Evolutionary conservation across 1,140 invertebrate genomes (phyloP).

Genomic region (Apolygus lucorum): DNA sequence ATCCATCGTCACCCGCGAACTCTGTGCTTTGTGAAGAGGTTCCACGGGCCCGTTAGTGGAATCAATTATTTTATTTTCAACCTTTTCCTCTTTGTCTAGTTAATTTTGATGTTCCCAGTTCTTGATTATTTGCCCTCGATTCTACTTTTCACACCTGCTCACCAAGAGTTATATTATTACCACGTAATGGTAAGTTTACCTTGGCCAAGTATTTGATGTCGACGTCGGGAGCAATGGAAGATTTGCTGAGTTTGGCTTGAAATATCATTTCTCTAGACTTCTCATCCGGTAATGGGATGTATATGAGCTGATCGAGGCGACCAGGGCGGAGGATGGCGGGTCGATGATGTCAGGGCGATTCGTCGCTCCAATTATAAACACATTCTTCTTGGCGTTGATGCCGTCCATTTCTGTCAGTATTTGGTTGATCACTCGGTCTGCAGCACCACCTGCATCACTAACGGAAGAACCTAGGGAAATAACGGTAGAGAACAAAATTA

Average conservation of each 20-base stretch:
- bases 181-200: no score
- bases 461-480: conserved; percentile 56
- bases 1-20: no score
- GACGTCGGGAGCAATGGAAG: conserved; percentile 89
- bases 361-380: conserved; percentile 98
- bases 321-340: conserved; percentile 97
- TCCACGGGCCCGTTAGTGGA: no score
- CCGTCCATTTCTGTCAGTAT: conserved; percentile 99
- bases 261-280: conserved; percentile 92
- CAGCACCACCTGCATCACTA: conserved; percentile 94
- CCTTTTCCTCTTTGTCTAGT: background rate
- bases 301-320: conserved; percentile 96
- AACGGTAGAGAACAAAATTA: no score
- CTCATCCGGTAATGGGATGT: no score
- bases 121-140: no score
- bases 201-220: conserved; percentile 80
- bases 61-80: conserved; percentile 2
- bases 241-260: conserved; percentile 90
- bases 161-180: no score
- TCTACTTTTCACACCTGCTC: no score
- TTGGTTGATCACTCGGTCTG: conserved; percentile 99
- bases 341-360: conserved; percentile 56
- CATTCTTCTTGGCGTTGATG: no score
- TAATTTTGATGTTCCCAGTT: no score
- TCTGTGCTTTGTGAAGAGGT: no score